Conservation (phyloP, 2,888 invertebrate genomes). For the Incurvaria masculella region DNA sequence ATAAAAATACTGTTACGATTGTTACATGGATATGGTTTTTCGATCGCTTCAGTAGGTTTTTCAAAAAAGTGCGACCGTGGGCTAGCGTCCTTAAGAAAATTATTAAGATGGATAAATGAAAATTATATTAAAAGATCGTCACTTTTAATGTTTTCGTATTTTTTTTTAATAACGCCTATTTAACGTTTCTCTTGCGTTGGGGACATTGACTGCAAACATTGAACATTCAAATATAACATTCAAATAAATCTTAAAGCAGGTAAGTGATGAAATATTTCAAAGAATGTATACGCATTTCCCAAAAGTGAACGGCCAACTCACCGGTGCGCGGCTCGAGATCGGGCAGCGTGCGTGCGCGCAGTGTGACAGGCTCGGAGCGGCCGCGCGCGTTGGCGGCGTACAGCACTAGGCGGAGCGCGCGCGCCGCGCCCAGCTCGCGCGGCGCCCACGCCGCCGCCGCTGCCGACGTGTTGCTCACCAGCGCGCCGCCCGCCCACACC, state of each 20-base stretch:
- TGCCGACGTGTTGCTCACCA: conserved; percentile 67
- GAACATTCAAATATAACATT: no score
- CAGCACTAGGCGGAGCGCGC: conserved; percentile 71
- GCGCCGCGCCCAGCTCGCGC: conserved; percentile 73
- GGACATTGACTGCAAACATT: no score
- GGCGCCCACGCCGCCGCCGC: conserved; percentile 73
- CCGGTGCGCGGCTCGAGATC: conserved; percentile 42
- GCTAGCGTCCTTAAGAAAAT: conserved; percentile 30
- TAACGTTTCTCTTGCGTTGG: no score
- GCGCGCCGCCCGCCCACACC: conserved; percentile 60
- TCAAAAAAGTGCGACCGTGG: conserved; percentile 50
- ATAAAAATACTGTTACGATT: conserved; percentile 13
- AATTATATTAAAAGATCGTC: no score
- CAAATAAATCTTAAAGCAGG: no score
- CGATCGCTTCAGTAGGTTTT: conserved; percentile 48
- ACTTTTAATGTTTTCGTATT: no score
- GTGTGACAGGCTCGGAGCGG: conserved; percentile 64
- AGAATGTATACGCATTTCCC: no score
- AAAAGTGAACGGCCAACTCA: no score
- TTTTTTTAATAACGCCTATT: no score
- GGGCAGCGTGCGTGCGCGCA: conserved; percentile 38
- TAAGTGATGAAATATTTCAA: no score
- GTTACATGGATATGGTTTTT: conserved; percentile 13
- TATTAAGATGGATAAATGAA: conserved; percentile 5
- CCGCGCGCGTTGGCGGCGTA: conserved; percentile 84